Evolutionary conservation across 2,888 invertebrate species (phyloP), one percentile per base, ranked within the genome.

Genomic region (Diaprepes abbreviatus): DNA sequence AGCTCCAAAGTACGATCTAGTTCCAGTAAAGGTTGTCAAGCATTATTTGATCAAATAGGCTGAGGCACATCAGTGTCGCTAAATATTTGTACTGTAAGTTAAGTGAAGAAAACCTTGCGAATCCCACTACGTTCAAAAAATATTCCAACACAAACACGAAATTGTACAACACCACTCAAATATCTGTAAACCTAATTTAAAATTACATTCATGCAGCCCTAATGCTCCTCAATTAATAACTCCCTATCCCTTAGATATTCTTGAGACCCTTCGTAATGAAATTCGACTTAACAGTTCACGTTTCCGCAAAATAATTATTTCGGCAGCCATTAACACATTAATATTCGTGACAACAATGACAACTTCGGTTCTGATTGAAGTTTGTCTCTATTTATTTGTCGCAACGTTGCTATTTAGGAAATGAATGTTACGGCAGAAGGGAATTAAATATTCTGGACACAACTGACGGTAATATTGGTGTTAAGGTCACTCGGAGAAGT

Each of bases 281-380:
- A 43, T 64, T 64, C 54, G 54, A 64, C 54, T 64, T 55, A 55
- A 64, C 64, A 55, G 55, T 64, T 64, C 55, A 40, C 31, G 52
- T 52, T 63, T 52, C 40, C 64, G 33, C 43, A 54, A 64, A 64
- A 55, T 55, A 64, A 64, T 64, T 64, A 64, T 64, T 64, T 64
- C 52, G 28, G 28, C 17, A 36, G 52, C 62, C 50, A 35, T 63
- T 63, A 52, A 54, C 54, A 45, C 64, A 64, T 55, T 64, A 55
- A 64, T 64, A 64, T 64, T 64, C 64, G 43, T 64, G 64, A 55
- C 64, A 55, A 60, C 60, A 60, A 60, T 60, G 60, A 60, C 60
- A 60, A 60, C 33, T 60, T 21, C 48, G 60, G 6, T 24, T 21
- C 45, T 45, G 60, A 60, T 45, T 40, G 60, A 60, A 60, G 48